These are phyloP conservation scores for Cylloceria caligata DNA, from an alignment of 2,888 invertebrate species.

Conservation along the genomic window DNA sequence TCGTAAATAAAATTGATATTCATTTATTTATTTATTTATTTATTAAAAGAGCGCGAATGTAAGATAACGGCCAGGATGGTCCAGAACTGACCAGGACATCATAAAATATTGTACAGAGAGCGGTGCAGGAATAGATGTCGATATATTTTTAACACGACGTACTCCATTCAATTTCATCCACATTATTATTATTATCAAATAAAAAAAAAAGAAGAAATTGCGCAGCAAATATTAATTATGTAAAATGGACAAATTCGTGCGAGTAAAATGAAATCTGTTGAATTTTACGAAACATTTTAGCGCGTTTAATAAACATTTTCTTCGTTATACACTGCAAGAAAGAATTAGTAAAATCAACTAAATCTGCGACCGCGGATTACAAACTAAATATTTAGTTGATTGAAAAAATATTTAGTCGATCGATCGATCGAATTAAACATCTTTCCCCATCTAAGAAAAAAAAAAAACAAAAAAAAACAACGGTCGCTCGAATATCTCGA, in stretches of 20 bases:
- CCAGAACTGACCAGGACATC: neutral
- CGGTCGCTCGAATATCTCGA: too few relatives aligned
- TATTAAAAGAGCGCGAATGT: neutral
- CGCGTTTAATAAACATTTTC: too few relatives aligned
- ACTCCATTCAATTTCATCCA: neutral
- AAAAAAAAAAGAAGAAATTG: neutral
- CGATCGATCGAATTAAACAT: too few relatives aligned
- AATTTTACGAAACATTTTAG: neutral
- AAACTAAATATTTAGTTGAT: too few relatives aligned
- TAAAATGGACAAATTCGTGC: neutral
- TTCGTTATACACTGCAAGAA: too few relatives aligned
- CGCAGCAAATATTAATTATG: neutral
- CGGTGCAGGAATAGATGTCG: neutral
- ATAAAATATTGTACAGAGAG: slow-evolving; percentile 31
- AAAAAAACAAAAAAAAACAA: too few relatives aligned
- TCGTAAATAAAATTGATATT: slow-evolving; percentile 56
- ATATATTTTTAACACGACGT: neutral
- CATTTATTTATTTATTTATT: slow-evolving; percentile 67
- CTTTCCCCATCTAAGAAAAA: too few relatives aligned
- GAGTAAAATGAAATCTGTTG: neutral
- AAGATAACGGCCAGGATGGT: neutral
- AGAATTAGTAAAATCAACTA: too few relatives aligned
- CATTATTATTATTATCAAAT: neutral
- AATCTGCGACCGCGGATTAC: too few relatives aligned
- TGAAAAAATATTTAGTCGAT: too few relatives aligned